Evolutionary conservation across 2,888 invertebrate species (phyloP), one percentile per base, ranked within the genome.

Genomic region (Acutogordius australiensis): DNA sequence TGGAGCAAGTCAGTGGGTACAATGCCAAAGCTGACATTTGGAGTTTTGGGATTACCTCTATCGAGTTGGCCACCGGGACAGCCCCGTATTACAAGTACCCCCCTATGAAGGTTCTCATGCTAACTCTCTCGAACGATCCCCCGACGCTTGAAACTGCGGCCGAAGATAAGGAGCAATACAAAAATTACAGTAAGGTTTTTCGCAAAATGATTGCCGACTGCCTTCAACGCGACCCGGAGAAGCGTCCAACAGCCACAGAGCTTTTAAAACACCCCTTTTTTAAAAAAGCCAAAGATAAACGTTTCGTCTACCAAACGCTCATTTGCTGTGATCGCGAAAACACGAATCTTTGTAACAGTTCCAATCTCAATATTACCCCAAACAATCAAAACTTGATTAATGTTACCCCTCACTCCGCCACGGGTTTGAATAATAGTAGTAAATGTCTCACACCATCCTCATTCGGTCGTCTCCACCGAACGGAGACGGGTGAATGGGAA

Each of bases 11-110:
- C 27, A 69, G 70, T 68, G 94, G 94, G 1, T 97, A 94, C 69
- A 91, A 94, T 73, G 94, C 87, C 72, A 94, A 94, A 74, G 94
- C 91, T 1, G 84, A 84, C 67, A 84, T 84, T 65, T 82, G 87
- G 87, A 80, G 84, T 66, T 80, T 90, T 68, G 88, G 88, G 28
- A 90, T 90, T 64, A 90, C 94, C 1, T 91, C 94, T 0, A 91
- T 97, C 65, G 97, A 99, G 75, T 81, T 99, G 81, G 94, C 91
- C 0, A 86, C 88, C 1, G 88, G 88, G 51, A 90, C 90, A 0
- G 94, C 97, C 0, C 97, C 97, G 0, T 97, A 97, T 70, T 91
- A 94, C 70, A 91, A 88, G 71, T 94, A 85, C 70, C 90, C 97
- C 30, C 90, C 97, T 1, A 91, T 97, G 91, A 97, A 97, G 75